Evolutionary conservation across 2,797 vertebrate species (phyloP).

Genomic region (Xiphophorus birchmanni): DNA sequence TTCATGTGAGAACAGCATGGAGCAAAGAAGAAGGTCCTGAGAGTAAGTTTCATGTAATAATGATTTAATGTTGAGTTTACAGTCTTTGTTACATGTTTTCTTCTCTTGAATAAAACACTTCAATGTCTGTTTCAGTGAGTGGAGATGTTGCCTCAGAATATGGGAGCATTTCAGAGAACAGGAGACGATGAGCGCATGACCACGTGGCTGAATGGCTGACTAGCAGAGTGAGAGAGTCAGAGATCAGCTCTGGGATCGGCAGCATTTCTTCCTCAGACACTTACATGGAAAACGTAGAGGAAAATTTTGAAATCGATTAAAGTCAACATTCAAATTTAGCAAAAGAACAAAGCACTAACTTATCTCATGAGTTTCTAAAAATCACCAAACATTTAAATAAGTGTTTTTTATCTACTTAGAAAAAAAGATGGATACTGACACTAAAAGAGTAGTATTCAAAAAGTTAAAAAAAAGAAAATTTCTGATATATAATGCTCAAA

Average conservation of each 20-base stretch:
- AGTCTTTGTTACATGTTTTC: background rate
- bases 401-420: too few relatives aligned
- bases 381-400: too few relatives aligned
- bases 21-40: constrained; percentile 33
- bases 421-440: too few relatives aligned
- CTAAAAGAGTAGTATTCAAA: too few relatives aligned
- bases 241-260: constrained; percentile 23
- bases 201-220: constrained; percentile 30
- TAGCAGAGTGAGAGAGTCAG: background rate
- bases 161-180: rapidly evolving
- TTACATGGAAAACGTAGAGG: background rate
- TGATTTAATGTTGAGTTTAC: rapidly evolving
- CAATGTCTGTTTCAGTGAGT: constrained; percentile 43
- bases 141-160: constrained; percentile 33
- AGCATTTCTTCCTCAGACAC: background rate
- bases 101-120: background rate
- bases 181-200: background rate
- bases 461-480: too few relatives aligned
- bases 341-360: too few relatives aligned
- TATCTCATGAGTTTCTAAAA: too few relatives aligned
- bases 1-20: background rate
- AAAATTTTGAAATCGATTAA: too few relatives aligned
- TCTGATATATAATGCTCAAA: too few relatives aligned
- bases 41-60: constrained; percentile 37
- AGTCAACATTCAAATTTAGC: too few relatives aligned